A percentile compares a stretch with the other conserved stretches of the same genome.
phyloP scores from a whole-genome alignment of 1,140 invertebrate species.

The Pantala flavescens region DNA sequence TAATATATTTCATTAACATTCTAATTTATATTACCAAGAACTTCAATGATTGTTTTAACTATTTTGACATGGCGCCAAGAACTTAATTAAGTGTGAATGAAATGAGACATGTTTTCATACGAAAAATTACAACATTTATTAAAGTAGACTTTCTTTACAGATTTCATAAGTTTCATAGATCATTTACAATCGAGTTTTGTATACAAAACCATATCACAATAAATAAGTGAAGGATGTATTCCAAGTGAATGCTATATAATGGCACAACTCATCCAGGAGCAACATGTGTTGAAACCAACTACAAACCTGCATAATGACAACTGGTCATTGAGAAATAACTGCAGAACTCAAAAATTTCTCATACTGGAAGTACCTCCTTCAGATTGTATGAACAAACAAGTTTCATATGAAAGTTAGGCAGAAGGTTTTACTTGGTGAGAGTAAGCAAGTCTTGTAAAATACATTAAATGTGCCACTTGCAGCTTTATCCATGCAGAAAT shows the following conservation, averaged over 20 bases:
- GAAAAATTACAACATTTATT: constrained; percentile 11
- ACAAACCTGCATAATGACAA: background rate
- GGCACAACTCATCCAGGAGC: constrained; percentile 1
- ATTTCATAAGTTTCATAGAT: background rate
- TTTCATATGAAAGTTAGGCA: too few species aligned
- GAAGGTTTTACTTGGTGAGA: background rate
- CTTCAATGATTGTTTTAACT: too few species aligned
- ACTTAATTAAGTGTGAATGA: background rate
- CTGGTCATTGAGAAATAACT: too few species aligned
- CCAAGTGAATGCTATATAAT: background rate
- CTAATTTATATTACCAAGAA: too few species aligned
- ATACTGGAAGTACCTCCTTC: too few species aligned
- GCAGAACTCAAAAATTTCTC: too few species aligned
- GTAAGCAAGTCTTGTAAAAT: background rate
- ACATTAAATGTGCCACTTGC: background rate
- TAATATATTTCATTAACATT: too few species aligned
- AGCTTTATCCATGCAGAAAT: background rate
- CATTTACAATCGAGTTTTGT: constrained; percentile 7
- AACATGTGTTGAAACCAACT: background rate
- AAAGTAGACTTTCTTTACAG: constrained; percentile 3
- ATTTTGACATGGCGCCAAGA: too few species aligned
- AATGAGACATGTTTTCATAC: background rate
- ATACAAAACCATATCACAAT: constrained; percentile 5
- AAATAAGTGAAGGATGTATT: constrained; percentile 4
- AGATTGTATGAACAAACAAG: too few species aligned